A percentile compares a stretch with the other conserved stretches of the same genome.
Evolutionary conservation across 2,797 vertebrate genomes (phyloP).

Genomic region (Gallirallus australis): DNA sequence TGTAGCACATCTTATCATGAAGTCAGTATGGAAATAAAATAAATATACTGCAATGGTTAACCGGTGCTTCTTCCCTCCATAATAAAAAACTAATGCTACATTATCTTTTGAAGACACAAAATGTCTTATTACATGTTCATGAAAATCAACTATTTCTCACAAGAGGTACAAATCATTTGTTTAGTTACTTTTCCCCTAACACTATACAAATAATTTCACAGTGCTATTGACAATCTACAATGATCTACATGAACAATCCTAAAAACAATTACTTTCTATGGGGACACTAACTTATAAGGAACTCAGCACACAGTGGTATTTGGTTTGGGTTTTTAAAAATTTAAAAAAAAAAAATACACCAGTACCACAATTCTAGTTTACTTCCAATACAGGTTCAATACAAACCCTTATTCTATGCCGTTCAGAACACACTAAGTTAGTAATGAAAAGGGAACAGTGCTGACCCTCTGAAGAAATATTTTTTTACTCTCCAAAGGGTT

Average conservation of each 20-base stretch:
- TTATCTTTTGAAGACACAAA: background rate
- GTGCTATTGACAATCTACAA: background rate
- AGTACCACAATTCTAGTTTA: background rate
- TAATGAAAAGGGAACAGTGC: background rate
- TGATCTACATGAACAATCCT: background rate
- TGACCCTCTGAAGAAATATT: background rate
- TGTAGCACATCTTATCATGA: background rate
- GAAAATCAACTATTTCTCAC: background rate
- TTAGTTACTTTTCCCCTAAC: background rate
- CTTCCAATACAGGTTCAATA: background rate
- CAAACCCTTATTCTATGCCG: background rate
- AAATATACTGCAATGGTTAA: background rate
- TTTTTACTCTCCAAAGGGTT: background rate
- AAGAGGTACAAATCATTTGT: background rate
- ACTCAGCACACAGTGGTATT: background rate
- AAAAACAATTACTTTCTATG: background rate
- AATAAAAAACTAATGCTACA: background rate
- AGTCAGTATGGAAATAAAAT: slow-evolving; percentile 28
- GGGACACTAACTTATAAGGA: background rate
- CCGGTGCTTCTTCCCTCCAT: background rate
- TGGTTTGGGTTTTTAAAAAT: background rate
- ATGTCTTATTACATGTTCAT: background rate
- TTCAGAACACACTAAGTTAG: background rate
- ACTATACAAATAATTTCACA: background rate
- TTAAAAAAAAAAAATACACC: background rate